These are phyloP conservation scores for Xiphorhynchus elegans DNA, from an alignment of 2,113 vertebrate species.

Conservation along the genomic window DNA sequence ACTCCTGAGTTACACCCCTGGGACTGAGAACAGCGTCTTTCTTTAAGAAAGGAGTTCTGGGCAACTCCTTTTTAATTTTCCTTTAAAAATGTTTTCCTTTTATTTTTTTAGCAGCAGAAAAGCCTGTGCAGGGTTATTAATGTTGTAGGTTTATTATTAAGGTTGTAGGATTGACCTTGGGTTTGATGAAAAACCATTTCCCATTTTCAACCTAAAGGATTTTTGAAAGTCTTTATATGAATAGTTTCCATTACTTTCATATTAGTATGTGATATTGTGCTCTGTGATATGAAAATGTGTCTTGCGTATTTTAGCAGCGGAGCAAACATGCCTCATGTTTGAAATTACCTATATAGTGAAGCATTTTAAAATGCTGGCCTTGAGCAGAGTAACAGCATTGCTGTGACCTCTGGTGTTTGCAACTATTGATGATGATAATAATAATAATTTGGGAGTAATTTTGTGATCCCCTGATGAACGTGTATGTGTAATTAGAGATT, in stretches of 20 bases:
- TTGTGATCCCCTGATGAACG: neutral
- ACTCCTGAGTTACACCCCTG: neutral
- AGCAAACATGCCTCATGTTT: neutral
- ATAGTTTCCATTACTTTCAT: neutral
- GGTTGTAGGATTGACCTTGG: neutral
- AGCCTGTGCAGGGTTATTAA: neutral
- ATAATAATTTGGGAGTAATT: neutral
- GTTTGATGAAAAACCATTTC: neutral
- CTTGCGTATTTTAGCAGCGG: neutral
- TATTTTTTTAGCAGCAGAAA: neutral
- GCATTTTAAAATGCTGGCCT: neutral
- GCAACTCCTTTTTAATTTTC: neutral
- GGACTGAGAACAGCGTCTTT: neutral
- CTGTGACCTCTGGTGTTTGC: neutral
- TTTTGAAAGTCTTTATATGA: neutral
- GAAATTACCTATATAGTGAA: neutral
- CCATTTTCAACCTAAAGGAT: neutral
- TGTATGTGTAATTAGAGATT: neutral
- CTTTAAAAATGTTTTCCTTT: neutral
- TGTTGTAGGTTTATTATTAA: neutral
- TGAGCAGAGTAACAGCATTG: neutral
- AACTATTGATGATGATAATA: neutral
- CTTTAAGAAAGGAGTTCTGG: neutral
- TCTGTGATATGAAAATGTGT: neutral
- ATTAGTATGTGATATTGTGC: neutral